These are phyloP conservation scores for Megalurothrips usitatus DNA, from an alignment of 2,888 invertebrate species.

Conservation along the genomic window DNA sequence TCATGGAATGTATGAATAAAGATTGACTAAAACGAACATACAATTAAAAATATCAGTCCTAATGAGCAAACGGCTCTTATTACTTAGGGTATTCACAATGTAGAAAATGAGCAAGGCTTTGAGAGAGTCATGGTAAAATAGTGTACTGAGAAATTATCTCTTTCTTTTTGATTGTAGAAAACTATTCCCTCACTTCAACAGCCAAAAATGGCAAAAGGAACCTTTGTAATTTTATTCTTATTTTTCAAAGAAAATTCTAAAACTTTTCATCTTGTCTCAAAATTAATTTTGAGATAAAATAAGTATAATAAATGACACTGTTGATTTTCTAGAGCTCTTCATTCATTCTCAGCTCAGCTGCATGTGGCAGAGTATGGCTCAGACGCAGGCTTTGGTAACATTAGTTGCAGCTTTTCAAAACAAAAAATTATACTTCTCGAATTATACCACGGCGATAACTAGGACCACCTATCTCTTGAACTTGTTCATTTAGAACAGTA, in stretches of 20 bases:
- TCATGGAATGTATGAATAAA: conserved; percentile 7
- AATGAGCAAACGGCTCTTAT: neutral
- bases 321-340: neutral
- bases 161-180: neutral
- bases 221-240: neutral
- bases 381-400: conserved; percentile 15
- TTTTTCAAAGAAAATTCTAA: neutral
- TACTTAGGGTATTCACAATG: neutral
- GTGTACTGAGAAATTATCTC: neutral
- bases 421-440: conserved; percentile 3
- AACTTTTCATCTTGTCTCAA: neutral
- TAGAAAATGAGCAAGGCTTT: conserved; percentile 2
- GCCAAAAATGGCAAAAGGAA: conserved; percentile 1
- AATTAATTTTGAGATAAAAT: neutral
- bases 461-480: conserved; percentile 39
- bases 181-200: neutral
- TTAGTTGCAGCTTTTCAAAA: neutral
- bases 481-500: conserved; percentile 53
- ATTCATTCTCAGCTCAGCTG: neutral
- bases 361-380: neutral
- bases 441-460: neutral
- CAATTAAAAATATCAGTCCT: conserved; percentile 21
- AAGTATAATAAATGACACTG: neutral
- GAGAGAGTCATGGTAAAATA: neutral
- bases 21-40: conserved; percentile 4